Evolutionary conservation across 2,113 vertebrate genomes (phyloP).

Genomic region (Dinomys branickii): DNA sequence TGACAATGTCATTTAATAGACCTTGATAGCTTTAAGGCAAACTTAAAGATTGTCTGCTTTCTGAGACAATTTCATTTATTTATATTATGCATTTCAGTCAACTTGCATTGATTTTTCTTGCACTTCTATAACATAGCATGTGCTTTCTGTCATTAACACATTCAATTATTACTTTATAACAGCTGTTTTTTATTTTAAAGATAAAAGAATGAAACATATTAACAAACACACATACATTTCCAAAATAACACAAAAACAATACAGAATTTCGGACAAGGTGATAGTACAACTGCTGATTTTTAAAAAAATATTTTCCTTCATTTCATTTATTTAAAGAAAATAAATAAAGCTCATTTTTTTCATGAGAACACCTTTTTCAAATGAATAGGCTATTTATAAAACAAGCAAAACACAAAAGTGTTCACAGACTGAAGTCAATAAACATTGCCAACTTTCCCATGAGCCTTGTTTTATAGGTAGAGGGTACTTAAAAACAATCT

Average conservation of each 20-base stretch:
- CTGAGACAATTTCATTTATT: background rate
- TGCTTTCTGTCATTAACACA: background rate
- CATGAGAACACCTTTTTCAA: background rate
- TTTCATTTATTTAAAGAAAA: background rate
- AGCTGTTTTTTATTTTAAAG: background rate
- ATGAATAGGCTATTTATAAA: background rate
- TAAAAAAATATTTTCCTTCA: background rate
- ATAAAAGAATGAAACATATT: too few species aligned
- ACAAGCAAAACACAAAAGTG: background rate
- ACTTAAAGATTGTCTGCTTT: background rate
- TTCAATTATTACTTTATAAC: background rate
- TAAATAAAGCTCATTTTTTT: background rate
- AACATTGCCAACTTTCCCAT: background rate
- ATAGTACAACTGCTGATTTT: background rate
- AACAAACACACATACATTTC: too few species aligned
- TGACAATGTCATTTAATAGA: too few species aligned
- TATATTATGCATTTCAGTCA: background rate
- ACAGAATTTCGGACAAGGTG: too few species aligned
- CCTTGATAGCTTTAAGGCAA: too few species aligned
- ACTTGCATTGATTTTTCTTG: background rate
- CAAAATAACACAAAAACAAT: too few species aligned
- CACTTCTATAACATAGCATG: background rate
- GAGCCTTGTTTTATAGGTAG: background rate
- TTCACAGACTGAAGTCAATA: background rate
- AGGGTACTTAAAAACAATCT: background rate